These are phyloP conservation scores for Numida meleagris DNA, from an alignment of 2,113 vertebrate species.

Conservation along the genomic window DNA sequence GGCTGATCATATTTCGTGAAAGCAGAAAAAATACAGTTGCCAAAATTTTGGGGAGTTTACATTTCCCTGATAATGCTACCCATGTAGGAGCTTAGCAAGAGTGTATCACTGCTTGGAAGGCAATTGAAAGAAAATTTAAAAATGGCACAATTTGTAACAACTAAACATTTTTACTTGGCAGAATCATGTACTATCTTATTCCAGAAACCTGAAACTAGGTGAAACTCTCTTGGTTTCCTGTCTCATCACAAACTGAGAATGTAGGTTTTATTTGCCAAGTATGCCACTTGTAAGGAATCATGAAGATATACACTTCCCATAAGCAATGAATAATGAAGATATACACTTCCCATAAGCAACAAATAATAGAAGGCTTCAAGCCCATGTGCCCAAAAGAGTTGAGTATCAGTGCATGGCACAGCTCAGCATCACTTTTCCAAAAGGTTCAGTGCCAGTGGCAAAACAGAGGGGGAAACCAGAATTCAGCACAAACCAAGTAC, in stretches of 20 bases:
- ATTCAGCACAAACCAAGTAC: background rate
- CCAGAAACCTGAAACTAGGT: background rate
- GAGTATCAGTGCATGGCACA: background rate
- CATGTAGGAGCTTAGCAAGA: background rate
- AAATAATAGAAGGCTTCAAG: background rate
- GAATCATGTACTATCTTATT: background rate
- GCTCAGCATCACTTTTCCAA: background rate
- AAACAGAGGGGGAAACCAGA: background rate
- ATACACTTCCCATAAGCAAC: background rate
- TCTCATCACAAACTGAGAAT: background rate
- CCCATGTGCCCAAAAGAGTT: background rate
- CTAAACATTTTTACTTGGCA: background rate
- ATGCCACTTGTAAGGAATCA: background rate
- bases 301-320: background rate
- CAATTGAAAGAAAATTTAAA: background rate
- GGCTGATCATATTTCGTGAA: background rate
- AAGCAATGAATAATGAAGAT: background rate
- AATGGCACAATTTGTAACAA: background rate
- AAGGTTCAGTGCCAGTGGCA: background rate
- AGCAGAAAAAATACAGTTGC: background rate
- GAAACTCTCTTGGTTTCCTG: background rate
- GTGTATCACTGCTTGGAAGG: background rate
- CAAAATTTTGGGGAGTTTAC: background rate
- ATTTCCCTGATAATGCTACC: background rate
- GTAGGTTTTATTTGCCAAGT: background rate